Percentiles rank a stretch among this genome's conserved stretches.
phyloP scores from a whole-genome alignment of 2,888 invertebrate species.

The Leucophora obtusa region DNA sequence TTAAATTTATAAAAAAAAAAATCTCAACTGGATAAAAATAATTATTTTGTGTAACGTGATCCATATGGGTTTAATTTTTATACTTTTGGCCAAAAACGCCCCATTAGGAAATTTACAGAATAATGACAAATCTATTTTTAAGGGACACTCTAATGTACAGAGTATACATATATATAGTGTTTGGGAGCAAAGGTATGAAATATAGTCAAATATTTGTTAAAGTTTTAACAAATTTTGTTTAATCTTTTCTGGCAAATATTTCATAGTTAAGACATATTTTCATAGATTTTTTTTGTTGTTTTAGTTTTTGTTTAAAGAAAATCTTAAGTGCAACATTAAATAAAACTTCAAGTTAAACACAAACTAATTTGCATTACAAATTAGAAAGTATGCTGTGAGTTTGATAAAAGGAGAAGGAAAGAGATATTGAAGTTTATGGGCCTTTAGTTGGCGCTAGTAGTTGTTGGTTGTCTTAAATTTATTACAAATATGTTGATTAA shows the following conservation, averaged over 20 bases:
- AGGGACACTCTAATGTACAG: too few species aligned
- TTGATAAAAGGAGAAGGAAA: not conserved
- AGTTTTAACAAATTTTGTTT: constrained; percentile 24
- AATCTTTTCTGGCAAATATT: constrained; percentile 51
- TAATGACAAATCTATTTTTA: too few species aligned
- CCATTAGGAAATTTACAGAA: too few species aligned
- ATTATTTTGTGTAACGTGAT: too few species aligned
- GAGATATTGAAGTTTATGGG: not conserved
- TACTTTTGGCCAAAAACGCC: too few species aligned
- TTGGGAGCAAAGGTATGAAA: constrained; percentile 45
- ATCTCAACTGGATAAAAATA: too few species aligned
- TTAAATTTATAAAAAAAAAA: too few species aligned
- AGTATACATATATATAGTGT: not conserved
- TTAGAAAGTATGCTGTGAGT: constrained; percentile 57
- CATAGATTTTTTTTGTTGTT: constrained; percentile 1
- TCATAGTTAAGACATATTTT: constrained; percentile 58
- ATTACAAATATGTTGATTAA: constrained; percentile 38
- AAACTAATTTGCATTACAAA: constrained; percentile 64
- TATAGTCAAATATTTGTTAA: constrained; percentile 47
- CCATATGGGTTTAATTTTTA: too few species aligned
- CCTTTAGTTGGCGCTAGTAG: constrained; percentile 5
- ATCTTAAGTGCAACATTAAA: constrained; percentile 42
- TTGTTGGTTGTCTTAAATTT: constrained; percentile 38
- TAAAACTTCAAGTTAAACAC: constrained; percentile 29
- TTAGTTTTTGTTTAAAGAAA: constrained; percentile 37